Base-by-base conservation (phyloP, 1,140 invertebrate genomes). In the Bombus superbus region DNA sequence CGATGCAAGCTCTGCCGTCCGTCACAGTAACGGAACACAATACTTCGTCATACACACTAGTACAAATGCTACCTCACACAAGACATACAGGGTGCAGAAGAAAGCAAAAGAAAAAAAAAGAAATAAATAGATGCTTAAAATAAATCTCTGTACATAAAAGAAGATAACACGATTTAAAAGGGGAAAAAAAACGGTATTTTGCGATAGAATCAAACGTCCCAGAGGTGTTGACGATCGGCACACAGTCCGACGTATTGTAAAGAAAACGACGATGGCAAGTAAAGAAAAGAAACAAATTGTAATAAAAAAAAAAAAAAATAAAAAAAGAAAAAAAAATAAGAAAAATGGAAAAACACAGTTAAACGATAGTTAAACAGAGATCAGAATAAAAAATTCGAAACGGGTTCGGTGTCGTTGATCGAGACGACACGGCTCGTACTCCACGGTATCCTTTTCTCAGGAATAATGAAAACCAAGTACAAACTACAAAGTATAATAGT, bases 401-500 rank as follows among this genome's bases (percentile, higher is more conserved):
- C 81, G 78, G 57, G 83, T 28, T 6, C 35, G 79, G 13, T 35
- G 75, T n/a, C 75, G 81, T 38, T 25, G 4, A 13, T 32, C 6
- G n/a, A n/a, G 18, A 71, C 68, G 69, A 66, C 28, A 18, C 38
- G 40, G 32, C 71, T 68, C 78, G 74, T 85, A 89, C 74, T 84
- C 86, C 87, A 28, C 59, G 59, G 85, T 90, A 85, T 88, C 85
- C 91, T 93, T 91, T 91, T 93, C 94, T 94, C 94, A 94, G 94
- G 94, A 92, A 94, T 92, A 38, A 93, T 93, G 92, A 91, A 93
- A 95, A 92, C 87, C 93, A 94, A 94, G 94, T 94, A 95, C 94
- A 95, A 94, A 95, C 91, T 95, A 94, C 94, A 94, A 93, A 93
- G 89, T 95, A 94, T 93, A 94, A 94, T 95, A 95, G 93, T 94